Conservation (phyloP, 2,888 invertebrate genomes). For the Oxyteleia sp. region DNA sequence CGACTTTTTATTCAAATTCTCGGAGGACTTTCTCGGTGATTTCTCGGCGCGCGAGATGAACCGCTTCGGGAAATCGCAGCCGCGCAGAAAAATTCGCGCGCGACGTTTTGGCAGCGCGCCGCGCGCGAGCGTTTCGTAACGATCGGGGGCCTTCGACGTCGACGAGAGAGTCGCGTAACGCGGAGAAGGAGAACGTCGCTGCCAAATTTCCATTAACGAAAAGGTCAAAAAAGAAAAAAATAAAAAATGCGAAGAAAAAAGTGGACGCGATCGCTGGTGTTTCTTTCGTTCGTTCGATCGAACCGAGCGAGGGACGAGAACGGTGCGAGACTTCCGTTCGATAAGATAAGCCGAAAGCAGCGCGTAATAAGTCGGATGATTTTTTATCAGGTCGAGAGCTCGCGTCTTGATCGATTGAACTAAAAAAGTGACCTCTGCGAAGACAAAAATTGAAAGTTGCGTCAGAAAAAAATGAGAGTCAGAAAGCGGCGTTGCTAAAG, state of each 20-base stretch:
- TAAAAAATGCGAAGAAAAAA: too few species aligned
- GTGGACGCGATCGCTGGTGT: not conserved
- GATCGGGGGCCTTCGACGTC: too few species aligned
- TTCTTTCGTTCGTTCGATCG: not conserved
- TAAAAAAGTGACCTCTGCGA: not conserved
- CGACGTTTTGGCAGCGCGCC: too few species aligned
- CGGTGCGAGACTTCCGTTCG: not conserved
- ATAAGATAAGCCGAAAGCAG: not conserved
- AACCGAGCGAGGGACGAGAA: too few species aligned
- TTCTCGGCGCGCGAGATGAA: not conserved
- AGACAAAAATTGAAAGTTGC: not conserved
- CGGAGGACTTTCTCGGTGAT: not conserved
- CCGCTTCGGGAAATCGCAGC: not conserved
- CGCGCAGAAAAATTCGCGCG: too few species aligned
- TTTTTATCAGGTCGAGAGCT: not conserved
- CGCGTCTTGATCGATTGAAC: not conserved
- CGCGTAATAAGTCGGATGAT: not conserved
- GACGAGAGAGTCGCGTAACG: not conserved
- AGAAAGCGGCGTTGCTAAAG: too few species aligned
- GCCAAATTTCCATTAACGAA: slow-evolving; percentile 26
- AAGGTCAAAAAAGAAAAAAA: too few species aligned
- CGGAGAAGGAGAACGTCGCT: too few species aligned
- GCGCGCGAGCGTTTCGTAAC: too few species aligned
- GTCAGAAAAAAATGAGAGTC: not conserved
- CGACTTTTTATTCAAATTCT: not conserved